Base-by-base conservation (phyloP, 2,113 vertebrate genomes). In the Pangasianodon hypophthalmus region DNA sequence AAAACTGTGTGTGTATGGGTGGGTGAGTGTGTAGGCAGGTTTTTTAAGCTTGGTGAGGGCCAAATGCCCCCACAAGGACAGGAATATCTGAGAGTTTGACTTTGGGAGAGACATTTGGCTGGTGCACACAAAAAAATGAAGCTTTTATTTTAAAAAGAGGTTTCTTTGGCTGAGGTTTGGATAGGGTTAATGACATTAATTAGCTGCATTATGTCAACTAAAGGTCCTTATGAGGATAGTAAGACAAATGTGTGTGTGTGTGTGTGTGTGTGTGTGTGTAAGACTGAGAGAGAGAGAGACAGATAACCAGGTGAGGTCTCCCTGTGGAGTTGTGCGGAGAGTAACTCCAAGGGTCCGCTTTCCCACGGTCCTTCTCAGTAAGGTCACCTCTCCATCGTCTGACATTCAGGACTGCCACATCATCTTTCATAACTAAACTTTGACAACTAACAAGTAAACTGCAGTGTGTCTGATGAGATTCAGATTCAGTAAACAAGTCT, bases 301-400 rank as follows among this genome's bases (percentile, higher is more conserved):
- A 87, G 86, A 90, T 88, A 92, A 82, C 85, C 91, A 95, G 94
- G 94, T 95, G 94, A 91, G 93, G 91, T 90, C 88, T 92, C 94
- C 94, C 92, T 82, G 62, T 87, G 92, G 94, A 92, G 91, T 86
- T 82, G 89, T 91, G 94, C 93, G 94, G 94, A 94, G 93, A 88
- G 87, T 93, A 93, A 91, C 91, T 71, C 90, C 50, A 92, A 90
- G 90, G 92, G 91, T 94, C 93, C 91, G 88, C 93, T 93, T 96
- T 96, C 96, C 95, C 96, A 96, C 95, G 94, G 94, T 94, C 95
- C 90, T 87, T 92, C 92, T 90, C 93, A 89, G 90, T 58, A 75
- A 88, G 94, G 93, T 94, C 94, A 94, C 92, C 91, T 90, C 93
- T 95, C 93, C 92, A 94, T 95, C 95, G 94, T 91, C 86, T 87